phyloP scores from a whole-genome alignment of 2,888 invertebrate species.

The Hecatera dysodea region DNA sequence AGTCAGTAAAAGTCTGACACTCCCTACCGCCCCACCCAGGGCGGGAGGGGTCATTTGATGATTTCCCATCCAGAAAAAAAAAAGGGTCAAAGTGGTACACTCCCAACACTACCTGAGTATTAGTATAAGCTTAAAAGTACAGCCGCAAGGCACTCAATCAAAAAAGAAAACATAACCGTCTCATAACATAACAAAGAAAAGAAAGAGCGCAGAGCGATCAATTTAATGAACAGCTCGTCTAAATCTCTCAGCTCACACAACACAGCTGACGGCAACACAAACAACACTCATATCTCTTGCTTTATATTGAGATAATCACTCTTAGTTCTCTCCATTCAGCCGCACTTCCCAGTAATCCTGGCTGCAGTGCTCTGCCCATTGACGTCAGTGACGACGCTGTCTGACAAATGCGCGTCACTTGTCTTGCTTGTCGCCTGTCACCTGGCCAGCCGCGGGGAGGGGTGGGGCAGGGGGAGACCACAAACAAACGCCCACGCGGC shows the following conservation, averaged over 20 bases:
- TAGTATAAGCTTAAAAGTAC: neutral
- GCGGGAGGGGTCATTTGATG: no score
- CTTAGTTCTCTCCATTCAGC: constrained; percentile 26
- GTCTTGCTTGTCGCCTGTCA: constrained; percentile 60
- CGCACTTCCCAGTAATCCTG: constrained; percentile 13
- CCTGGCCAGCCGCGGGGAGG: neutral
- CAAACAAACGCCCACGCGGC: constrained; percentile 29
- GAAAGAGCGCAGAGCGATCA: constrained; percentile 15
- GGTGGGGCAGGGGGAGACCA: no score
- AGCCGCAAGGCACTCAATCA: constrained; percentile 15
- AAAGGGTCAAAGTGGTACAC: no score
- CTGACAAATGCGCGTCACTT: constrained; percentile 57
- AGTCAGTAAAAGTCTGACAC: no score
- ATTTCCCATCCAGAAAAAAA: no score
- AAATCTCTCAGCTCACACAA: constrained; percentile 32
- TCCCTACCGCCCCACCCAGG: no score
- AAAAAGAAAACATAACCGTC: constrained; percentile 17
- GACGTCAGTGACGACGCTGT: constrained; percentile 25
- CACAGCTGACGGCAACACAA: neutral
- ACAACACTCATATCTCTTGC: constrained; percentile 37
- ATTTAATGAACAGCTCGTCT: constrained; percentile 43
- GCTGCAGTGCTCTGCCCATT: constrained; percentile 18
- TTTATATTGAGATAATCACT: constrained; percentile 12
- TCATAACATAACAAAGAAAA: constrained; percentile 4
- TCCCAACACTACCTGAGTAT: no score